Conservation (phyloP, 2,797 vertebrate genomes). For the Melopsittacus undulatus region DNA sequence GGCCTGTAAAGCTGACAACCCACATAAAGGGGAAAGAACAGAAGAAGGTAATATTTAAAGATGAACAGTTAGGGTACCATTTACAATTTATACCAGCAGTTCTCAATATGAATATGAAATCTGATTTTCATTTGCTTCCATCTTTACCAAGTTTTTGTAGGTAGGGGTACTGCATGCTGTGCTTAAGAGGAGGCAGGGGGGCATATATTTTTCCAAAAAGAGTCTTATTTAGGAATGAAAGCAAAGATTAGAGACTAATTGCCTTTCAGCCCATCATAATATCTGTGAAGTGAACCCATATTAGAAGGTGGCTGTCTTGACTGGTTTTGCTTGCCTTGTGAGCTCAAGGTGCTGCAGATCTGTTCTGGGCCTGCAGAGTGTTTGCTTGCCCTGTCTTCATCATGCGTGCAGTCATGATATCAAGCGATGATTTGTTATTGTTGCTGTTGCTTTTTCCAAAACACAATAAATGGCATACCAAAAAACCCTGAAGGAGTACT, state of each 20-base stretch:
- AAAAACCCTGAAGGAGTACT: not conserved
- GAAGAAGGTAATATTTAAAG: not conserved
- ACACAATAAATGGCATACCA: not conserved
- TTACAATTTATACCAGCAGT: not conserved
- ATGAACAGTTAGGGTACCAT: not conserved
- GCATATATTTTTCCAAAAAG: not conserved
- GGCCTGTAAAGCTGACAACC: not conserved
- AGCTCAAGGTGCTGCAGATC: not conserved
- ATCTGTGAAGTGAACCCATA: not conserved
- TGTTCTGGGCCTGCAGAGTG: not conserved
- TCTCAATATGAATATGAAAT: not conserved
- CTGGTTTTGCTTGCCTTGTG: not conserved
- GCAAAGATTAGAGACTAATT: not conserved
- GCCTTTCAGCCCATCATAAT: not conserved
- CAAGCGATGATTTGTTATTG: not conserved
- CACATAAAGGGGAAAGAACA: not conserved
- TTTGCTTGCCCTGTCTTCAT: fast-evolving
- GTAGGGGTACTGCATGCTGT: not conserved
- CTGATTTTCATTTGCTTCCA: not conserved
- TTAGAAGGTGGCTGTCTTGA: not conserved
- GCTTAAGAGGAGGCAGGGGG: not conserved
- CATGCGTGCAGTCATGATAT: not conserved
- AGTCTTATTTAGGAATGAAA: not conserved
- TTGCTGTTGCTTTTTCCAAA: not conserved
- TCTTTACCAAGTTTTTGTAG: not conserved